Percentiles rank a stretch among this genome's conserved stretches.
phyloP scores from a whole-genome alignment of 2,888 invertebrate genomes.

The Eristalis arbustorum region DNA sequence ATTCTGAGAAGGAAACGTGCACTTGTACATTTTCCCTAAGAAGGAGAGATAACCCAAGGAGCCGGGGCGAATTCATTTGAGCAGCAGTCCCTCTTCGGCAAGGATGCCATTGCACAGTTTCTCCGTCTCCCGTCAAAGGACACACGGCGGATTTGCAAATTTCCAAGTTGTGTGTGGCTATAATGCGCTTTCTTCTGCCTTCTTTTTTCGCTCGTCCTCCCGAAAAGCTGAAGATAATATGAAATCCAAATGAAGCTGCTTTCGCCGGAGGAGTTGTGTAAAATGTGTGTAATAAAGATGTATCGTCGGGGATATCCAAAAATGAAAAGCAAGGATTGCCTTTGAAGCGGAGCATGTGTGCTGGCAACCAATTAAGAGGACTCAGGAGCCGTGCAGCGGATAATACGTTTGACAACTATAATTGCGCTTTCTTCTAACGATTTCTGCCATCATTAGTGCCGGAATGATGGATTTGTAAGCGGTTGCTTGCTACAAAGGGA shows the following conservation, averaged over 20 bases:
- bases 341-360: not conserved
- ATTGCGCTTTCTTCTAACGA: not conserved
- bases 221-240: not conserved
- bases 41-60: slow-evolving; percentile 45
- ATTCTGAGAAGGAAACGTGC: not conserved
- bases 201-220: not conserved
- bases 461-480: not conserved
- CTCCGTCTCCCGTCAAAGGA: slow-evolving; percentile 29
- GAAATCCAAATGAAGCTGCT: not conserved
- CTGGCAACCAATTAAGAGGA: not conserved
- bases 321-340: not conserved
- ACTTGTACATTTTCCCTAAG: slow-evolving; percentile 24
- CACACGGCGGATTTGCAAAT: slow-evolving; percentile 64
- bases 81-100: slow-evolving; percentile 57
- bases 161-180: slow-evolving; percentile 44
- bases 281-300: not conserved
- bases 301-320: not conserved
- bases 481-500: not conserved
- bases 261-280: not conserved
- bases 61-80: slow-evolving; percentile 53
- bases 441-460: not conserved
- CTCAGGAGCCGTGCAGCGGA: not conserved
- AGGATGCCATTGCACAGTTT: slow-evolving; percentile 32
- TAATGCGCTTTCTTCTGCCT: slow-evolving; percentile 20
- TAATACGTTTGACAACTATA: not conserved